Base-by-base conservation (phyloP, 2,888 invertebrate species). In the Arrhopalites spinosus region DNA sequence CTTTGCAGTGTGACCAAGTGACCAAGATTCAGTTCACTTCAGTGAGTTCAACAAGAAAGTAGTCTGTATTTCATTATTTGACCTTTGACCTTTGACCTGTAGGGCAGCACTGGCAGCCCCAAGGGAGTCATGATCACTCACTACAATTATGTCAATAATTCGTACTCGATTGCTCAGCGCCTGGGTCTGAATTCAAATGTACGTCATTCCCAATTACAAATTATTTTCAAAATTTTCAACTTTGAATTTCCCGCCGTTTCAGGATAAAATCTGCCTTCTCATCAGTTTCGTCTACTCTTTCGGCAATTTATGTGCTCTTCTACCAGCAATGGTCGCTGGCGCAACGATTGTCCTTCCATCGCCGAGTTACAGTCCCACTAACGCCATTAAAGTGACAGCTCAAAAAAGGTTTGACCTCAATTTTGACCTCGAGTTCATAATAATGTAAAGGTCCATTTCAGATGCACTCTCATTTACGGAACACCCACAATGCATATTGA, bases 11-110 rank as follows among this genome's bases (percentile, higher is more conserved):
- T 47, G 91, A 92, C 84, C 88, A 89, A 56, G 88, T 90, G 0
- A 90, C 89, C 82, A 93, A 92, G 84, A 91, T 96, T 80, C 90
- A 93, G 84, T 94, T 94, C 84, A 94, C 94, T 0, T 95, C 94
- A 0, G 89, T 88, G 84, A 84, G 85, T 84, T 66, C n/a, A 53
- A 71, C 47, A 23, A 36, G 11, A 17, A 2, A 66, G 1, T 66
- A 15, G 2, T 20, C 15, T 1, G 7, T 17, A 47, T 7, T 53
- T 11, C n/a, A n/a, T 1, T 20, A 20, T 53, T 53, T 20, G 23
- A 2, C 20, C 20, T 20, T 11, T 20, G 8, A 1, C 8, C 8
- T 5, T 23, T 53, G 1, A 53, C 5, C 11, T 53, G 87, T 74
- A 86, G 86, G 93, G 93, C 0, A 95, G 95, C 0, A 95, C 94